These are phyloP conservation scores for Fulmarus glacialis DNA, from an alignment of 2,113 vertebrate species.

Conservation along the genomic window DNA sequence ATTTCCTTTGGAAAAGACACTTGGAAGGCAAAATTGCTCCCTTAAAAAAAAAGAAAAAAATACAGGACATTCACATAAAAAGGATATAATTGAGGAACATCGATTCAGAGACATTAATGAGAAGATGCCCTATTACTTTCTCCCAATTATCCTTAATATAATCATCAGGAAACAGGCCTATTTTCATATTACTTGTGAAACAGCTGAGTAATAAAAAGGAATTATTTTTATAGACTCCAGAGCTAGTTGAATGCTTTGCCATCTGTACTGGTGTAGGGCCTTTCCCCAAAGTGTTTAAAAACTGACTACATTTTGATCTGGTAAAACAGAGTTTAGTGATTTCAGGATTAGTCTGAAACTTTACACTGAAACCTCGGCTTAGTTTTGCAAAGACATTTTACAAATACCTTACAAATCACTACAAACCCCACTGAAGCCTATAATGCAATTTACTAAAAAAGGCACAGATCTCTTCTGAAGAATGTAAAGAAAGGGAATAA, in stretches of 20 bases:
- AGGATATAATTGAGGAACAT: constrained; percentile 9
- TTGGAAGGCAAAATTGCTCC: neutral
- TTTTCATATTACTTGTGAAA: constrained; percentile 42
- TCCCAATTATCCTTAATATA: constrained; percentile 54
- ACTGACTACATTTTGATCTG: neutral
- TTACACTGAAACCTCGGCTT: neutral
- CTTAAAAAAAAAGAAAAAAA: neutral
- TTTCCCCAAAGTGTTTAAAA: constrained; percentile 35
- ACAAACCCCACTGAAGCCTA: neutral
- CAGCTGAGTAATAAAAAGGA: constrained; percentile 55
- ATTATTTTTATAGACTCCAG: constrained; percentile 56
- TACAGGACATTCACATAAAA: neutral
- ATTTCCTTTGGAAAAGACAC: constrained; percentile 11
- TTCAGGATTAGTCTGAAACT: neutral
- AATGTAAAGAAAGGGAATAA: neutral
- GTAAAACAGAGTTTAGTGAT: neutral
- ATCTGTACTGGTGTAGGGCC: neutral
- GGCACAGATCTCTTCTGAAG: neutral
- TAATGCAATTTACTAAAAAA: neutral
- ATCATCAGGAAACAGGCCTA: constrained; percentile 39
- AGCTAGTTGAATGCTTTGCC: constrained; percentile 31
- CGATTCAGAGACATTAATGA: constrained; percentile 38
- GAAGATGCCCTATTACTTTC: constrained; percentile 55
- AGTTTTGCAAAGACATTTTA: neutral
- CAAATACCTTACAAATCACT: neutral